Evolutionary conservation across 2,113 vertebrate species (phyloP).

Genomic region (Macrotis lagotis): DNA sequence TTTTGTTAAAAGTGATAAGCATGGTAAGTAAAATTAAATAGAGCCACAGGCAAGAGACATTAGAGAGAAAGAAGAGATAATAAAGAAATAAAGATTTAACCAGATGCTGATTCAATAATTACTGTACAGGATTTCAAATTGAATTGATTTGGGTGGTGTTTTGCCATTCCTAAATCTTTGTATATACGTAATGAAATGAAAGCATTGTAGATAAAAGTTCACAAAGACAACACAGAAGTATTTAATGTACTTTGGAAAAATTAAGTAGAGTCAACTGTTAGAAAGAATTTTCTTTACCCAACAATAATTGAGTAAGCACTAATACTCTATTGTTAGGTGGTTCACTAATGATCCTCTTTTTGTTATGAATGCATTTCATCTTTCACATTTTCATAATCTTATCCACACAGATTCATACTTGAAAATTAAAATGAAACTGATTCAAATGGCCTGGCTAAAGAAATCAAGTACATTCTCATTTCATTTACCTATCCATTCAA

Average conservation of each 20-base stretch:
- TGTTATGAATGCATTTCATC: conserved; percentile 42
- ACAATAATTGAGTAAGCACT: conserved; percentile 58
- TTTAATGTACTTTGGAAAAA: conserved; percentile 39
- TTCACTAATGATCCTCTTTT: conserved; percentile 36
- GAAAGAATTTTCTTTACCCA: conserved; percentile 41
- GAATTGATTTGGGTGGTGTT: conserved; percentile 36
- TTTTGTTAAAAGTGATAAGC: conserved; percentile 26
- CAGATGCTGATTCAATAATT: background rate
- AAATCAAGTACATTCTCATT: conserved; percentile 15
- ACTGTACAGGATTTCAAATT: background rate
- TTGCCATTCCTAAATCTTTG: conserved; percentile 37
- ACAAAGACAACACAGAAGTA: conserved; percentile 19
- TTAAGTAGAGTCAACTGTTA: conserved; percentile 33
- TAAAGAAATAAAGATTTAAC: background rate
- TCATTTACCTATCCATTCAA: conserved; percentile 34
- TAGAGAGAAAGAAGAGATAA: background rate
- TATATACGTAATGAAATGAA: conserved; percentile 48
- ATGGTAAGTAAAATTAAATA: background rate
- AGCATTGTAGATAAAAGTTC: conserved; percentile 55
- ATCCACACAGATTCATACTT: conserved; percentile 23
- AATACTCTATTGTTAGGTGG: conserved; percentile 18
- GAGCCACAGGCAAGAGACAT: background rate
- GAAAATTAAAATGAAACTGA: conserved; percentile 33
- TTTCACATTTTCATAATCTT: conserved; percentile 53
- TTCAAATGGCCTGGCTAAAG: conserved; percentile 41